phyloP scores from a whole-genome alignment of 2,113 vertebrate genomes.

The Hippocampus abdominalis region DNA sequence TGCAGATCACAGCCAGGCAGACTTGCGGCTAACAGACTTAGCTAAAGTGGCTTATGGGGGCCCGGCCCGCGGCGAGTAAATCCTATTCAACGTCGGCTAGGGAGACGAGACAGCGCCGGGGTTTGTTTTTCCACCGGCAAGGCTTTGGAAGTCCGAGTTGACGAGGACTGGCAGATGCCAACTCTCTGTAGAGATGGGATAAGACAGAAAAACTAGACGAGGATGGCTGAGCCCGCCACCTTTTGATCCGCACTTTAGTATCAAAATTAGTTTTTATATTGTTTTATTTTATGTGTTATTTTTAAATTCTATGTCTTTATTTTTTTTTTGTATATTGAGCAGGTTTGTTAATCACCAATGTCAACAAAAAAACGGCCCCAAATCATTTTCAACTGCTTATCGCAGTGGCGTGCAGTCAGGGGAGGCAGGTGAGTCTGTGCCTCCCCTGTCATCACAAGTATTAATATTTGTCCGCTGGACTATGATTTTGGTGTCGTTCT shows the following conservation, averaged over 20 bases:
- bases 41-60: slow-evolving; percentile 69
- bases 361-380: neutral
- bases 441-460: no score
- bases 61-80: slow-evolving; percentile 56
- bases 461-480: no score
- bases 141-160: slow-evolving; percentile 46
- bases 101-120: slow-evolving; percentile 14
- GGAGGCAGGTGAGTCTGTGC: no score
- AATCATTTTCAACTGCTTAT: neutral
- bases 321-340: no score
- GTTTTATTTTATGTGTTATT: no score
- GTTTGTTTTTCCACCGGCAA: slow-evolving; percentile 49
- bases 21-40: slow-evolving; percentile 66
- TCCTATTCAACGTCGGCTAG: slow-evolving; percentile 63
- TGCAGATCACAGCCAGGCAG: slow-evolving; percentile 44
- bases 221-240: slow-evolving; percentile 41
- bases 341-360: no score
- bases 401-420: no score
- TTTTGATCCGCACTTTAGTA: slow-evolving; percentile 33
- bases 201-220: slow-evolving; percentile 7
- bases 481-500: no score
- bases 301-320: no score
- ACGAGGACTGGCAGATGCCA: slow-evolving; percentile 34
- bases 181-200: slow-evolving; percentile 40
- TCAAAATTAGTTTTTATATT: neutral